These are phyloP conservation scores for Apamea crenata DNA, from an alignment of 2,888 invertebrate genomes.

Conservation along the genomic window DNA sequence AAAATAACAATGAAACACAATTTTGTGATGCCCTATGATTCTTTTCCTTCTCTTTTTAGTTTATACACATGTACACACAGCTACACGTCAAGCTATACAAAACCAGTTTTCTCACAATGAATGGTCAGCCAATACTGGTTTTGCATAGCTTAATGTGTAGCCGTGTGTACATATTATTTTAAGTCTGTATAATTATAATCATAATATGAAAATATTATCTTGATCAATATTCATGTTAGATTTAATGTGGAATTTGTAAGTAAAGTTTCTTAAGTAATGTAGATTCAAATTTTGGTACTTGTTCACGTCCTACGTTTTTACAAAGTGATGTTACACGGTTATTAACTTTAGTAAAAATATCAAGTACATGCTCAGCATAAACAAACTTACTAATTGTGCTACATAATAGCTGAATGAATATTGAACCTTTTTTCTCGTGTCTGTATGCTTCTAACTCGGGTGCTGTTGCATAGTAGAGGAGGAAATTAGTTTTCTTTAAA, in stretches of 20 bases:
- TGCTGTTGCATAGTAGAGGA: constrained; percentile 86
- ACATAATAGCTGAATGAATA: constrained; percentile 85
- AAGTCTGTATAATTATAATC: no score
- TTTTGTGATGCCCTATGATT: no score
- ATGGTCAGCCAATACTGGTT: no score
- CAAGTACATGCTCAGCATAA: constrained; percentile 78
- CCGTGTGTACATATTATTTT: no score
- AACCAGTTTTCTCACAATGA: no score
- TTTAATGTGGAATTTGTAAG: constrained; percentile 70
- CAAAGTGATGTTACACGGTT: constrained; percentile 76
- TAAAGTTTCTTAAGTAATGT: constrained; percentile 84
- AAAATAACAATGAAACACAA: neutral
- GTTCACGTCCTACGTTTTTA: constrained; percentile 70
- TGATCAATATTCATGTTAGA: neutral
- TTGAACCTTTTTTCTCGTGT: constrained; percentile 78
- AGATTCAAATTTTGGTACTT: constrained; percentile 82
- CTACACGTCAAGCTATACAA: no score
- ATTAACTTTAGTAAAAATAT: constrained; percentile 84
- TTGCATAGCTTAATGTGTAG: no score
- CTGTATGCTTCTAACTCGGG: constrained; percentile 85
- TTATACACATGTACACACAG: no score
- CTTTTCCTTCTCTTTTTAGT: no score
- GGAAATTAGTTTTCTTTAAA: constrained; percentile 81
- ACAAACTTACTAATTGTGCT: constrained; percentile 72
- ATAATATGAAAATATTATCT: neutral